Evolutionary conservation across 2,113 vertebrate genomes (phyloP), one percentile per base, ranked within the genome.

Genomic region (Cyanistes caeruleus): DNA sequence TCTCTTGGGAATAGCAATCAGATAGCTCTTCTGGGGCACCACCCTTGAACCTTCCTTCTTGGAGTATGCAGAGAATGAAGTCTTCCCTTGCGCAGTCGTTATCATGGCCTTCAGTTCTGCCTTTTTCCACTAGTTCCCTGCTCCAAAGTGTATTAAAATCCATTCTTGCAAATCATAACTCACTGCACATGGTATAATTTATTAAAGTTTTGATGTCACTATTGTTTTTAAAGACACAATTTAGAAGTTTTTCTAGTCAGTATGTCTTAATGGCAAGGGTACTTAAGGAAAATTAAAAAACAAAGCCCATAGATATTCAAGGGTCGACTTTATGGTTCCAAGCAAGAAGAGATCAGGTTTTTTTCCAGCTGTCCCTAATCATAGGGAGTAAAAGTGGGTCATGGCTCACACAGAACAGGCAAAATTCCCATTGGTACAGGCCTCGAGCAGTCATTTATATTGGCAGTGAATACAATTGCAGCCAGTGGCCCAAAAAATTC

Each of bases 281-380:
- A 44, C 52, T 64, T 39, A 58, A 74, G 28, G 25, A 11, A 16
- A 41, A 41, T 8, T 39, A 13, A 60, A 56, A 44, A 56, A 56
- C 62, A 27, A 49, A 37, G 16, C 11, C 2, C n/a, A 35, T 13
- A 48, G 73, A 53, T 94, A 87, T n/a, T 79, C n/a, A 51, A 79
- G 46, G 11, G 1, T 0, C 85, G 62, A 43, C 22, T 72, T 76
- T 30, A 51, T 41, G 83, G 31, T 68, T 87, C 74, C 35, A 84
- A 51, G 39, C 35, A 74, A 65, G 77, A 85, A 83, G 30, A 37
- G 27, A 91, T 83, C 49, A 22, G 35, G 80, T 90, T 51, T 85
- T 89, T 95, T 91, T 87, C 81, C 93, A 95, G 74, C 77, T 95
- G 95, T 87, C 84, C 94, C 82, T 91, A 63, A 76, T 94, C 87